Percentiles rank a stretch among this genome's conserved stretches.
Evolutionary conservation across 2,797 vertebrate genomes (phyloP).

Genomic region (Sus cebifrons): DNA sequence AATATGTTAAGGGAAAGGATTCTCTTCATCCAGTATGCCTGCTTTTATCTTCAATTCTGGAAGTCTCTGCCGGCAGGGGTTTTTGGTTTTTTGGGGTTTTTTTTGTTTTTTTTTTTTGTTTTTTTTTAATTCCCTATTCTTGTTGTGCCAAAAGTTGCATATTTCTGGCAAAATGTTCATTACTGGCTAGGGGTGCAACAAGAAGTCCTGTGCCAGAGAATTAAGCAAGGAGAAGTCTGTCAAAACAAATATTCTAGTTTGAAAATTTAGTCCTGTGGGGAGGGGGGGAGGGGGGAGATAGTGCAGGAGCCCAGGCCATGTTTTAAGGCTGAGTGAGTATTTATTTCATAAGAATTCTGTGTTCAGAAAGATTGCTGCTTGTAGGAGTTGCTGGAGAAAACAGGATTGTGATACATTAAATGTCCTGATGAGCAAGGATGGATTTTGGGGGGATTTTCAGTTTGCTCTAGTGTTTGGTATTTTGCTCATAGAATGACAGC

Average conservation of each 20-base stretch:
- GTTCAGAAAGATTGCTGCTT: constrained; percentile 74
- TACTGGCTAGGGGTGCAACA: constrained; percentile 78
- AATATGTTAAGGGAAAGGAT: constrained; percentile 69
- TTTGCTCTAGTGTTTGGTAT: constrained; percentile 65
- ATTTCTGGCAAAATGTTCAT: constrained; percentile 85
- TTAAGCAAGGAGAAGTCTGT: constrained; percentile 86
- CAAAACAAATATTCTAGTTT: constrained; percentile 85
- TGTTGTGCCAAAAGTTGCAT: constrained; percentile 79
- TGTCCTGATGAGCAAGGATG: constrained; percentile 42
- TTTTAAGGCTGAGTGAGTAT: constrained; percentile 82
- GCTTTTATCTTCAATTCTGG: constrained; percentile 82
- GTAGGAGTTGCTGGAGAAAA: constrained; percentile 65
- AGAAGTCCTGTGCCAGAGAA: constrained; percentile 80
- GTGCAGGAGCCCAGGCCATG: constrained; percentile 75
- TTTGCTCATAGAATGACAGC: constrained; percentile 53
- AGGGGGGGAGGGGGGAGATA: not conserved
- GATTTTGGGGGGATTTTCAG: constrained; percentile 54
- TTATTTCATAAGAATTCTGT: constrained; percentile 82
- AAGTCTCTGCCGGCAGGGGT: constrained; percentile 49
- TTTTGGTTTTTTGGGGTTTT: not conserved
- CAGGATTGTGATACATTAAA: not conserved
- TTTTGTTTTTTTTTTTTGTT: not conserved
- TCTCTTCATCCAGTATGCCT: constrained; percentile 68
- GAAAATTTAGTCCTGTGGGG: constrained; percentile 80
- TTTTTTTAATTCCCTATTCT: constrained; percentile 63